A percentile compares a stretch with the other conserved stretches of the same genome.
phyloP scores from a whole-genome alignment of 2,888 invertebrate genomes.

The Poecilus cupreus region DNA sequence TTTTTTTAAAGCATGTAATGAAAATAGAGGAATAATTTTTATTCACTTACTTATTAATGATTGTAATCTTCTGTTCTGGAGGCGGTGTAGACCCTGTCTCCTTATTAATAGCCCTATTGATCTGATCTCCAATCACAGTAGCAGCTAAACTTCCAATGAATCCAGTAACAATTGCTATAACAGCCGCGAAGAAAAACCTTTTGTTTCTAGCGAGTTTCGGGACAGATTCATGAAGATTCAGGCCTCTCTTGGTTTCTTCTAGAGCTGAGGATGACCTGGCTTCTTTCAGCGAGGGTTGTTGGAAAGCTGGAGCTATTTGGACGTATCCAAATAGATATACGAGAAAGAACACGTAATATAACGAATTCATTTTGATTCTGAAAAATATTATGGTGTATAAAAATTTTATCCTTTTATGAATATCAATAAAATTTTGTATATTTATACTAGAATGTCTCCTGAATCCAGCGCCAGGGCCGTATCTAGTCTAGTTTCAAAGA shows the following conservation, averaged over 20 bases:
- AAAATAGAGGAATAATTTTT: too few relatives aligned
- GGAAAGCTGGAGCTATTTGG: constrained; percentile 19
- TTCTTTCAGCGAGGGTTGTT: background rate
- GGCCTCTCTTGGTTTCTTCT: background rate
- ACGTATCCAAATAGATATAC: constrained; percentile 31
- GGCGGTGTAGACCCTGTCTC: background rate
- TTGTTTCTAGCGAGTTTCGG: background rate
- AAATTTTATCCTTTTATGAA: too few relatives aligned
- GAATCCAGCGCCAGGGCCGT: too few relatives aligned
- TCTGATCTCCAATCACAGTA: background rate
- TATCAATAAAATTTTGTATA: too few relatives aligned
- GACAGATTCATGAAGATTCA: background rate
- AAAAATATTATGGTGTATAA: too few relatives aligned
- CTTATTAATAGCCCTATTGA: constrained; percentile 29
- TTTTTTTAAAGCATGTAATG: too few relatives aligned
- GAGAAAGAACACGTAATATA: background rate
- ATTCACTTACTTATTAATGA: background rate
- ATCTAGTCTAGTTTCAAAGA: too few relatives aligned
- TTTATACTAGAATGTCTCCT: too few relatives aligned
- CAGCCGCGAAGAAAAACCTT: background rate
- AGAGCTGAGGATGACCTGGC: background rate
- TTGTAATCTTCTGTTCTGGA: background rate
- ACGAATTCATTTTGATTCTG: background rate
- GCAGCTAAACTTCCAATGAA: background rate
- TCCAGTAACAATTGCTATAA: background rate